Percentiles rank a stretch among this genome's conserved stretches.
Conservation (phyloP, 2,797 vertebrate species). For the Cuculus canorus region DNA sequence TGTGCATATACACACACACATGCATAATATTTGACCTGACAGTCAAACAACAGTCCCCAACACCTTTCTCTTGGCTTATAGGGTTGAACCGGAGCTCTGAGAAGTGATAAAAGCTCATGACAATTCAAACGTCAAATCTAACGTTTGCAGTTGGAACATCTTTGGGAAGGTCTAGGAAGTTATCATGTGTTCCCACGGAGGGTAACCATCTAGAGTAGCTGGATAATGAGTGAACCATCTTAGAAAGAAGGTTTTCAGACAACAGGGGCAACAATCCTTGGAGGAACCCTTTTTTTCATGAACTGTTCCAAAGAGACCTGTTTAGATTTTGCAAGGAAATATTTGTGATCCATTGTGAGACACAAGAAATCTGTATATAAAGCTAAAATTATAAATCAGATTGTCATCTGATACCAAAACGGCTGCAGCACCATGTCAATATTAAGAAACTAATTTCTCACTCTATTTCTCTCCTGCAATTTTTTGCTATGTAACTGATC, state of each 20-base stretch:
- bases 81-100: background rate
- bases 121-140: background rate
- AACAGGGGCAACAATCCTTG: background rate
- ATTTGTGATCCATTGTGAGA: background rate
- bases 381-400: background rate
- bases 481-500: conserved; percentile 62
- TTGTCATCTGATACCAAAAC: background rate
- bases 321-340: background rate
- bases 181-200: background rate
- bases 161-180: background rate
- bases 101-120: background rate
- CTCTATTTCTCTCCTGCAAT: conserved; percentile 66
- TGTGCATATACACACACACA: no score
- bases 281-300: background rate
- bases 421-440: conserved; percentile 30
- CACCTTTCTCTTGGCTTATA: background rate
- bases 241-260: background rate
- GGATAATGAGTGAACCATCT: background rate
- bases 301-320: background rate
- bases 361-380: background rate
- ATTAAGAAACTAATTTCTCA: conserved; percentile 76
- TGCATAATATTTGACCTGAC: background rate
- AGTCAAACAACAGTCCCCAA: background rate
- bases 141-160: background rate
- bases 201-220: background rate